Evolutionary conservation across 1,140 invertebrate species (phyloP), one percentile per base, ranked within the genome.

Genomic region (Drosophila ananassae): DNA sequence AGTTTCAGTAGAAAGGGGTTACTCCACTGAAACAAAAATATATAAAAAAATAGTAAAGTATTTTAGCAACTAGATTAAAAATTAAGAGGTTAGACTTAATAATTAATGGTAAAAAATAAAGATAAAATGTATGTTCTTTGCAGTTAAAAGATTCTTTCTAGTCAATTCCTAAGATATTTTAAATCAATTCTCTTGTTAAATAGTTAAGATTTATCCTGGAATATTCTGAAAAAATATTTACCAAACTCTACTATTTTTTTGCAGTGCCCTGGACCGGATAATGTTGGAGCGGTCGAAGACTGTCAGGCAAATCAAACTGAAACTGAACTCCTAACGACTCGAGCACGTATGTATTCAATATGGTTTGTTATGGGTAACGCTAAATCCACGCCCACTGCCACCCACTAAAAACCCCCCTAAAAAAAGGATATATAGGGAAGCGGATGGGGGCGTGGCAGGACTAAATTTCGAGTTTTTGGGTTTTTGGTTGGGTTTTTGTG

Each of bases 271-370:
- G 2, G 25, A 8, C 50, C 34, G 41, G 32, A 69, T 51, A 69
- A 30, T 57, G 44, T 57, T 54, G 73, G 52, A 37, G 32, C 44
- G 55, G 76, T 52, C 47, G 59, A 60, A 58, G 76, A 68, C 61
- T 85, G 82, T 87, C 82, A 82, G 78, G 68, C 82, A 85, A 85
- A 87, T 85, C 82, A 85, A 87, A 85, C 82, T 77, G 46, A 85
- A 87, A 85, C 77, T 74, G 39, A 87, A 81, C 77, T 73, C 81
- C 77, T 75, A 85, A 73, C 80, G 81, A 81, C 77, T 85, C 73
- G 73, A 87, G 78, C 78, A 87, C 82, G 81, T 85, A 81, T 85
- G 81, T 85, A 81, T 85, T 85, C 82, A 87, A 85, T 87, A 85
- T 85, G 82, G 82, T 85, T 85, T 85, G 81, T 85, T 85, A 72